A percentile compares a stretch with the other conserved stretches of the same genome.
Conservation (phyloP, 2,888 invertebrate species). For the Philonicus albiceps region DNA sequence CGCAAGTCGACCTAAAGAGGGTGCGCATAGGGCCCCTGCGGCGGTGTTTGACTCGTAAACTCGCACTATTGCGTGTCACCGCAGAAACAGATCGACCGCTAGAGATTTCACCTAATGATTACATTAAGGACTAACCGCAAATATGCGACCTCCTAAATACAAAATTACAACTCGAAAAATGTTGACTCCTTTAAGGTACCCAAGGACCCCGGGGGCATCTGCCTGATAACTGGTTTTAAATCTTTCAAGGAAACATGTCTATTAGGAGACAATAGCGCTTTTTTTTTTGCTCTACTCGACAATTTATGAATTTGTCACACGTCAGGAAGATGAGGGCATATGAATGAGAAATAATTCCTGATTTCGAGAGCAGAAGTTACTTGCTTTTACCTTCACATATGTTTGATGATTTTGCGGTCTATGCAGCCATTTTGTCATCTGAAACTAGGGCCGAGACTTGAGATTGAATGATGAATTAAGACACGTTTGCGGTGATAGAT, state of each 20-base stretch:
- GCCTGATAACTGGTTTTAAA: conserved; percentile 1
- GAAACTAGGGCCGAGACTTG: not conserved
- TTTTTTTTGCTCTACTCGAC: conserved; percentile 9
- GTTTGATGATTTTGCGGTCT: conserved; percentile 27
- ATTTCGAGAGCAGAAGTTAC: not conserved
- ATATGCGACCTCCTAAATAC: not conserved
- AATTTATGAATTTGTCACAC: conserved; percentile 33
- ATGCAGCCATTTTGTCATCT: conserved; percentile 25
- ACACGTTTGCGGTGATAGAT: not conserved
- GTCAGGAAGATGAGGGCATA: conserved; percentile 5
- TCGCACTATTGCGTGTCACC: conserved; percentile 10
- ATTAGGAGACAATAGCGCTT: not conserved
- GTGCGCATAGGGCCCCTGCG: not conserved
- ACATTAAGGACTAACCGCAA: conserved; percentile 33
- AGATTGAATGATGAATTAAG: conserved; percentile 7
- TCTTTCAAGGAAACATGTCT: not conserved
- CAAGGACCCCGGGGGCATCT: not conserved
- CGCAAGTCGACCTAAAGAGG: not conserved
- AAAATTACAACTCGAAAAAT: not conserved
- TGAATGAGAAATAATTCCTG: not conserved
- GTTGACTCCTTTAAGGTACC: not conserved
- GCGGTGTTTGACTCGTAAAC: conserved; percentile 5
- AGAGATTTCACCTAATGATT: conserved; percentile 20
- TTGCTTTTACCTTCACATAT: not conserved
- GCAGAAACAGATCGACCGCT: not conserved